Evolutionary conservation across 2,113 vertebrate species (phyloP).

Genomic region (Tyrannus savana): DNA sequence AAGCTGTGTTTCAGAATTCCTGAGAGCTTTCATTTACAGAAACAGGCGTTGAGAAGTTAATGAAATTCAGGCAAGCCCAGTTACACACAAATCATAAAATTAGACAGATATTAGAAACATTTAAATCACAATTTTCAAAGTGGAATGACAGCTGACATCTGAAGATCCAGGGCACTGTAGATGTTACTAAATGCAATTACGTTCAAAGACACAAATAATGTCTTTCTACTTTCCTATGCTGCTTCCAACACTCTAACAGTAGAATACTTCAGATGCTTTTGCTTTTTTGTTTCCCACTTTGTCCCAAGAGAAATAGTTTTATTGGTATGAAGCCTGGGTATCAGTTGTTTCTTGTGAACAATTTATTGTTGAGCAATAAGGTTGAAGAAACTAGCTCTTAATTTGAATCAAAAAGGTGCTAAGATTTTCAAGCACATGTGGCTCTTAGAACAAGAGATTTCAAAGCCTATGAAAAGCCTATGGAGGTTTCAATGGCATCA

Average conservation of each 20-base stretch:
- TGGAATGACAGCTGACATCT: neutral
- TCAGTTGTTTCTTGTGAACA: conserved; percentile 17
- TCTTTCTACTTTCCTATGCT: neutral
- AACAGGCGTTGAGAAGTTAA: neutral
- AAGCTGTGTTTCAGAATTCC: neutral
- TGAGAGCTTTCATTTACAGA: neutral
- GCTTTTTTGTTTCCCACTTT: neutral
- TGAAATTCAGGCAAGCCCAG: neutral
- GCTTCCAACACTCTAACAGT: neutral
- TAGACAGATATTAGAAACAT: neutral
- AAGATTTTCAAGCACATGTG: neutral
- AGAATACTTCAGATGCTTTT: conserved; percentile 9
- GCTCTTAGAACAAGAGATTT: neutral
- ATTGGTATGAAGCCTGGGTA: neutral
- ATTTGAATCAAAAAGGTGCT: conserved; percentile 32
- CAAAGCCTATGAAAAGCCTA: neutral
- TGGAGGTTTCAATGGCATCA: neutral
- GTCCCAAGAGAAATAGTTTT: neutral
- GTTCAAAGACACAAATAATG: neutral
- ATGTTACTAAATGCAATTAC: neutral
- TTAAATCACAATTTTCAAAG: neutral
- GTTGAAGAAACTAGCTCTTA: neutral
- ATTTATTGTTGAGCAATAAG: conserved; percentile 21
- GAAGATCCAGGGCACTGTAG: neutral
- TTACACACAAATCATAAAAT: neutral